These are phyloP conservation scores for Mystacides longicornis DNA, from an alignment of 2,888 invertebrate species.

Conservation along the genomic window DNA sequence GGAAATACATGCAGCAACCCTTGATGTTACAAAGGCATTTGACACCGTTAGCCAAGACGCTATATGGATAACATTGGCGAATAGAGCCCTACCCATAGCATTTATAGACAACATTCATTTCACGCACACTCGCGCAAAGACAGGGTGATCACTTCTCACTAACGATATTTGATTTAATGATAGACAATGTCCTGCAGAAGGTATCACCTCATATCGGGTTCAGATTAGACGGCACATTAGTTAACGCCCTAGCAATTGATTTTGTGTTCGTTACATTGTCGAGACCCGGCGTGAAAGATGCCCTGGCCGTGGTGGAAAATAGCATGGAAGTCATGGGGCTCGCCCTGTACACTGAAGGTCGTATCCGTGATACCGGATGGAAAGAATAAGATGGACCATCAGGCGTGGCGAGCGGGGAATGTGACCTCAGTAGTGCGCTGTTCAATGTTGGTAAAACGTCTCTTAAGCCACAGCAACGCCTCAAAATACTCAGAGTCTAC, in stretches of 20 bases:
- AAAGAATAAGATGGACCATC: not conserved
- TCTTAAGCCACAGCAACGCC: constrained; percentile 8
- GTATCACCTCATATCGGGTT: not conserved
- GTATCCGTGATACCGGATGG: not conserved
- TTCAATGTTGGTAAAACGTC: not conserved
- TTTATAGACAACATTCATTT: constrained; percentile 31
- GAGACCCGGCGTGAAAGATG: not conserved
- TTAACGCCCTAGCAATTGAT: not conserved
- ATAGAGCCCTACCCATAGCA: constrained; percentile 30
- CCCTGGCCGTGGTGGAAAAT: not conserved
- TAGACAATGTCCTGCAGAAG: not conserved
- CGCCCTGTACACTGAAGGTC: not conserved
- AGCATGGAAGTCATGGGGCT: not conserved
- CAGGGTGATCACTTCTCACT: constrained; percentile 36
- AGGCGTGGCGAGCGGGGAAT: not conserved
- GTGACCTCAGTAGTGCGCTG: not conserved
- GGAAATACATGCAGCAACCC: constrained; percentile 29
- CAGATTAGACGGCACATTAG: not conserved
- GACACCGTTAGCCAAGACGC: constrained; percentile 32
- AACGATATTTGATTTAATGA: constrained; percentile 31
- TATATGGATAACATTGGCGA: constrained; percentile 29
- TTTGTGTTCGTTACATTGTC: not conserved
- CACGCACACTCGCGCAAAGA: constrained; percentile 31
- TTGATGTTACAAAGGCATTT: constrained; percentile 40
- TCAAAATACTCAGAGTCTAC: not conserved